Evolutionary conservation across 2,113 vertebrate species (phyloP).

Genomic region (Aegotheles bennettii): DNA sequence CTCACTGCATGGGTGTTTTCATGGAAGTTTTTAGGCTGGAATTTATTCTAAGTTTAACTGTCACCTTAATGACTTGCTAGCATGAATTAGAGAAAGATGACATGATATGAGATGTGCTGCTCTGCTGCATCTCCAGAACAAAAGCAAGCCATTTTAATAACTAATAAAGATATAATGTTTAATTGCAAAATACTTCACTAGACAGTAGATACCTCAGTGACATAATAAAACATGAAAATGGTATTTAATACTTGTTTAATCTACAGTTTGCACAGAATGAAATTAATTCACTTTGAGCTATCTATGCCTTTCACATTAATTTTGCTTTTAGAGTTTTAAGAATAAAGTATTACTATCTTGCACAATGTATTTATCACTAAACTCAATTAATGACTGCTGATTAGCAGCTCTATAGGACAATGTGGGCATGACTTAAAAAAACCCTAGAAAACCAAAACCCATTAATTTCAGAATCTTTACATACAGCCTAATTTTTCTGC

Average conservation of each 20-base stretch:
- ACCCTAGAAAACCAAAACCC: fast-evolving
- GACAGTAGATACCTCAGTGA: not conserved
- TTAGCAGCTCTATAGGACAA: not conserved
- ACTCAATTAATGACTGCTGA: not conserved
- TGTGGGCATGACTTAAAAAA: not conserved
- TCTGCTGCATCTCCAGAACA: not conserved
- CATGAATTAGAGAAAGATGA: not conserved
- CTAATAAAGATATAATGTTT: not conserved
- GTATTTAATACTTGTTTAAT: not conserved
- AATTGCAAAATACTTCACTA: not conserved
- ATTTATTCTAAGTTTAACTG: not conserved
- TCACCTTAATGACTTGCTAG: not conserved
- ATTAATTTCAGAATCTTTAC: not conserved
- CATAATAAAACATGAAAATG: not conserved
- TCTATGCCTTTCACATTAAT: not conserved
- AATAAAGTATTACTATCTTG: not conserved
- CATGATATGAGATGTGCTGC: not conserved
- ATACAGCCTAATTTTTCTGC: not conserved
- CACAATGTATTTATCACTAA: not conserved
- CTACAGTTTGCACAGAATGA: not conserved
- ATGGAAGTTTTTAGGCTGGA: not conserved
- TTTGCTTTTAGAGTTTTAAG: not conserved
- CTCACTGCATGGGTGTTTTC: not conserved
- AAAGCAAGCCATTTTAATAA: not conserved
- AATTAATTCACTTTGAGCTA: not conserved